Evolutionary conservation across 2,797 vertebrate species (phyloP), one percentile per base, ranked within the genome.

Genomic region (Aselliscus stoliczkanus): DNA sequence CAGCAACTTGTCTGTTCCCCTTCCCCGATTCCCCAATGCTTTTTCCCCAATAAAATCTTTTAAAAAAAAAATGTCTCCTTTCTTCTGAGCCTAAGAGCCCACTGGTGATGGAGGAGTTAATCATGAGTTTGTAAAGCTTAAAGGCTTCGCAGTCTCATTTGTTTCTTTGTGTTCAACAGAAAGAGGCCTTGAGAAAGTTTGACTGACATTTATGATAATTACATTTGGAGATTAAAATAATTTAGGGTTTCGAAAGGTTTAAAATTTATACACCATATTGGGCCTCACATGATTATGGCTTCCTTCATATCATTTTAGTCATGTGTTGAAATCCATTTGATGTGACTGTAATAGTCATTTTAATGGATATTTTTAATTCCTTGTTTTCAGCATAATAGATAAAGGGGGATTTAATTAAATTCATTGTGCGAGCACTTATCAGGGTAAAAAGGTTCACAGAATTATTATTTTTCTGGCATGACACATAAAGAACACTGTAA

Each of bases 341-440:
- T 96, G 50, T 97, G 84, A 96, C 96, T 50, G 95, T 70, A 96
- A 90, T 94, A 62, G 95, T 93, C 13, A 9, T 96, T 98, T 98
- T 94, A 96, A 97, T 95, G 65, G 83, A 90, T 96, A 97, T 93
- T 93, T 94, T 95, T 96, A 89, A 96, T 98, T 97, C 97, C 76
- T 97, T 98, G 58, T 96, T 96, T 98, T 96, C 75, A 82, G 69
- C 44, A 97, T 90, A 97, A 94, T 5, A 98, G 62, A 98, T 98
- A 98, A 97, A 97, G 92, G 18, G 92, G 96, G 79, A 96, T 98
- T 98, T 97, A 96, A 97, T 98, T 97, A 96, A 97, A 97, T 97
- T 88, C 96, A 52, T 98, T 97, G 90, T 91, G 93, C 91, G 84
- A 86, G 42, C 72, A 96, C 52, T 80, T 60, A 95, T 97, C 94